Evolutionary conservation across 2,113 vertebrate genomes (phyloP).

Genomic region (Fulmarus glacialis): DNA sequence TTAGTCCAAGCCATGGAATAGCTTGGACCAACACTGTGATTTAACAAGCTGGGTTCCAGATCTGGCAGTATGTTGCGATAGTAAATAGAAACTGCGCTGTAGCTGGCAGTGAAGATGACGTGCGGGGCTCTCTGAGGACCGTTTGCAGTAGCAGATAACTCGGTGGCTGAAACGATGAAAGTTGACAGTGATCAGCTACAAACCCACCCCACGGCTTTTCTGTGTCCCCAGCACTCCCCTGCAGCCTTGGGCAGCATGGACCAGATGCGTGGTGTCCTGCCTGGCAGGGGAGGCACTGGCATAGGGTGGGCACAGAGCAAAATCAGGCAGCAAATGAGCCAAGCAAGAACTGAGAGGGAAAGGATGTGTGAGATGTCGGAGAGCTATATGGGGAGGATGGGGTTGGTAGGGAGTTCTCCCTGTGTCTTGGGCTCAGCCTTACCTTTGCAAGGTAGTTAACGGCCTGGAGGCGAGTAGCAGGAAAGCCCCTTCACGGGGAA

Average conservation of each 20-base stretch:
- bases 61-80: background rate
- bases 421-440: background rate
- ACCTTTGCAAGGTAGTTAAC: background rate
- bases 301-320: background rate
- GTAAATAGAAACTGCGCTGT: background rate
- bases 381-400: background rate
- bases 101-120: background rate
- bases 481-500: accelerated
- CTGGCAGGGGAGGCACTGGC: background rate
- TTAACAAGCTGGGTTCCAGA: background rate
- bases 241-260: background rate
- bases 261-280: background rate
- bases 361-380: background rate
- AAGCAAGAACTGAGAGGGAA: background rate
- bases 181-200: background rate
- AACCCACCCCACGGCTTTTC: background rate
- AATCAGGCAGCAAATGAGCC: background rate
- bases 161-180: background rate
- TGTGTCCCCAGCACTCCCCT: background rate
- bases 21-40: background rate
- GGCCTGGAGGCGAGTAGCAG: background rate
- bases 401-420: background rate
- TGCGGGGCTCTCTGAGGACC: background rate
- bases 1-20: background rate
- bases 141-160: background rate